phyloP scores from a whole-genome alignment of 2,797 vertebrate species.

The Pangasius mekongensis region DNA sequence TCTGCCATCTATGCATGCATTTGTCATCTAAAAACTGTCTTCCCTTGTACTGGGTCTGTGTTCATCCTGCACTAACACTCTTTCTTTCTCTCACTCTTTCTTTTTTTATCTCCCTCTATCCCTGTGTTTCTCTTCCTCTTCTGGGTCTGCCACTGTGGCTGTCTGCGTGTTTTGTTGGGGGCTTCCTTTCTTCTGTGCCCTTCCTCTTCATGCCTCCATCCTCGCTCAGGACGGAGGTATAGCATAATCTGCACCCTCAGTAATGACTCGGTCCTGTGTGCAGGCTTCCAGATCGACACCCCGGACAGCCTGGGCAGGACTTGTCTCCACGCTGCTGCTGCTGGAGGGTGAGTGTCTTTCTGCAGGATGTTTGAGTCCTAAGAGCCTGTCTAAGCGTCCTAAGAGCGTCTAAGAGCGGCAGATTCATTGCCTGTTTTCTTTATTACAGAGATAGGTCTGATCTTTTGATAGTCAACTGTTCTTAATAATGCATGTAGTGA shows the following conservation, averaged over 20 bases:
- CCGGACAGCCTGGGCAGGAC: conserved; percentile 95
- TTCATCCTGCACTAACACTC: conserved; percentile 54
- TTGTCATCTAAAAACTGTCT: conserved; percentile 32
- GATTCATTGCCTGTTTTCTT: neutral
- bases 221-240: conserved; percentile 88
- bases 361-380: neutral
- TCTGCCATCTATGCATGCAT: neutral
- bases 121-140: conserved; percentile 36
- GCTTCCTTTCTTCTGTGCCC: conserved; percentile 44
- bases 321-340: conserved; percentile 94
- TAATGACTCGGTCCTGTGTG: conserved; percentile 95
- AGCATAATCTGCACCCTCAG: conserved; percentile 90
- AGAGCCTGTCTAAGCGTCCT: neutral
- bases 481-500: neutral
- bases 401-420: neutral
- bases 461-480: neutral
- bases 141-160: conserved; percentile 49
- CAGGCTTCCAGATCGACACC: conserved; percentile 98
- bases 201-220: conserved; percentile 52
- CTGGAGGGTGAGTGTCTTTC: conserved; percentile 88
- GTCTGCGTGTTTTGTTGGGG: conserved; percentile 44
- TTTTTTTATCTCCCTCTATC: conserved; percentile 38
- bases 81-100: conserved; percentile 59
- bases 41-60: conserved; percentile 34
- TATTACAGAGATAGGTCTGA: neutral